Percentiles rank a stretch among this genome's conserved stretches.
Conservation (phyloP, 2,888 invertebrate genomes). For the Eristalinus sepulchralis region DNA sequence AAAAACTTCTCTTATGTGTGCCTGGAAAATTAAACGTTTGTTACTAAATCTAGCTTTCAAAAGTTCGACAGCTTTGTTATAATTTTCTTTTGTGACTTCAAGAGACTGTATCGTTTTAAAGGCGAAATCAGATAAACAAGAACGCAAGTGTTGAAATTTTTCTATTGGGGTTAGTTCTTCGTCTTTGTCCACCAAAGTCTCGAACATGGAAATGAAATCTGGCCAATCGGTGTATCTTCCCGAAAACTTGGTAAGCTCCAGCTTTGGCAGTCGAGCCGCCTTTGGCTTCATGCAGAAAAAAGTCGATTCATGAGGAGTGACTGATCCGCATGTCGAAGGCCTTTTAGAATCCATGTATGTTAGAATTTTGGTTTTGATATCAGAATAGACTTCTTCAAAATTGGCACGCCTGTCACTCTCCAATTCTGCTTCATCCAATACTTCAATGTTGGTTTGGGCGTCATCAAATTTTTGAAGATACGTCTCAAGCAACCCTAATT, state of each 20-base stretch:
- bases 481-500: neutral
- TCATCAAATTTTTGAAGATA: neutral
- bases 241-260: neutral
- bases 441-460: too few relatives aligned
- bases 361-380: too few relatives aligned
- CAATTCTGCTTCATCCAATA: too few relatives aligned
- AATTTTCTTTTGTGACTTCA: neutral
- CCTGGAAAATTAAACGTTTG: slow-evolving; percentile 17
- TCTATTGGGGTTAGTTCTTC: slow-evolving; percentile 4
- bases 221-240: neutral
- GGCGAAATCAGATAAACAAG: neutral
- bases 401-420: too few relatives aligned
- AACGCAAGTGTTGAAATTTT: slow-evolving; percentile 2
- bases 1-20: slow-evolving; percentile 14
- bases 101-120: neutral
- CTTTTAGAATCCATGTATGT: too few relatives aligned
- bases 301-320: too few relatives aligned
- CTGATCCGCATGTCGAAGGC: too few relatives aligned
- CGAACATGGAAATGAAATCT: neutral
- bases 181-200: neutral
- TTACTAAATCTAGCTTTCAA: slow-evolving; percentile 2
- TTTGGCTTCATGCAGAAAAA: too few relatives aligned
- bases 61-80: too few relatives aligned
- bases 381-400: too few relatives aligned
- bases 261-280: too few relatives aligned